Percentiles rank a stretch among this genome's conserved stretches.
These are phyloP conservation scores for Globodera rostochiensis DNA, from an alignment of 1,140 invertebrate genomes.

Conservation along the genomic window DNA sequence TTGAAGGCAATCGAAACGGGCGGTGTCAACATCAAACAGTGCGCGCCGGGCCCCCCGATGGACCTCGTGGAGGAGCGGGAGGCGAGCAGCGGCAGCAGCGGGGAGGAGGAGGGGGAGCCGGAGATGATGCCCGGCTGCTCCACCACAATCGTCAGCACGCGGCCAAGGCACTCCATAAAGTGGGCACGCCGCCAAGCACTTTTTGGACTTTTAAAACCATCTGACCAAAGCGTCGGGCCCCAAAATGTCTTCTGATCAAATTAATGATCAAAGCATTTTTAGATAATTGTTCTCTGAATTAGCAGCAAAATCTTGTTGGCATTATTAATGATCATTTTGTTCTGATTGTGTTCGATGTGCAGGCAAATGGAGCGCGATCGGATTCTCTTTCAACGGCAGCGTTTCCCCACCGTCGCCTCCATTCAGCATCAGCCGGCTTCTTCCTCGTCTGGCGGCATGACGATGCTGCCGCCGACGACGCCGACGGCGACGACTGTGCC, in stretches of 20 bases:
- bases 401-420: slow-evolving; percentile 25
- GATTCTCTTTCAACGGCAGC: slow-evolving; percentile 39
- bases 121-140: slow-evolving; percentile 35
- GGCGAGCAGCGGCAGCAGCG: slow-evolving; percentile 21
- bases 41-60: slow-evolving; percentile 65
- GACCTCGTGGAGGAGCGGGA: slow-evolving; percentile 59
- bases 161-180: slow-evolving; percentile 40
- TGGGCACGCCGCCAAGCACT: not conserved
- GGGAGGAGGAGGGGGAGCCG: slow-evolving; percentile 19
- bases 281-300: too few relatives aligned
- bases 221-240: too few relatives aligned
- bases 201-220: too few relatives aligned
- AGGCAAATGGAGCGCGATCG: slow-evolving; percentile 33
- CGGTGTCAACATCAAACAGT: slow-evolving; percentile 58
- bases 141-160: slow-evolving; percentile 35
- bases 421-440: slow-evolving; percentile 26
- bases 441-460: not conserved
- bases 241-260: too few relatives aligned
- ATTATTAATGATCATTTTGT: not conserved
- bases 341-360: not conserved
- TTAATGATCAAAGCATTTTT: too few relatives aligned
- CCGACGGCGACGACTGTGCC: slow-evolving; percentile 13
- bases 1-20: slow-evolving; percentile 55
- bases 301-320: not conserved
- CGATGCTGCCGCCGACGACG: not conserved